Evolutionary conservation across 2,888 invertebrate species (phyloP), one percentile per base, ranked within the genome.

Genomic region (Aelia acuminata): DNA sequence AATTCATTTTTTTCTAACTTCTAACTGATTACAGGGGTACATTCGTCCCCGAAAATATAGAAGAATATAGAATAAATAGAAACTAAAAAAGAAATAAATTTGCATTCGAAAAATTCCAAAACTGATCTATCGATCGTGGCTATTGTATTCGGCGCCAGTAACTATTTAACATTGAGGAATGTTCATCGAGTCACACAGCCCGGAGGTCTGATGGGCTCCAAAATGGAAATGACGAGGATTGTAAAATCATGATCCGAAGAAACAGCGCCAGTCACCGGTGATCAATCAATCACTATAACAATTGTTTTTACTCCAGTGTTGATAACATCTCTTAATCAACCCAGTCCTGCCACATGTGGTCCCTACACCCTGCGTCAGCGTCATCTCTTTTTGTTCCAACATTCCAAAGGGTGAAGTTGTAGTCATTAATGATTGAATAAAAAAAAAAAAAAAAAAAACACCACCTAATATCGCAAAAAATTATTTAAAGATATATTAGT

Each of bases 271-370:
- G 75, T 75, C 75, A 75, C 39, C 15, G 39, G 22, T 22, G 39
- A 20, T 39, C 75, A 43, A 75, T 75, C 75, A 75, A 75, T 75
- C 75, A 75, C 75, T 43, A 75, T 20, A 75, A 75, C 75, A 75
- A 75, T 75, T 75, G 75, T 75, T 75, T 75, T 75, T 75, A 39
- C 20, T 8, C 39, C 22, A 43, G 75, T 39, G 11, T 20, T 39
- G 75, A 75, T 75, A 75, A 75, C 39, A 43, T 75, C 75, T 75
- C 75, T 43, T 11, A 75, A 39, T 75, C 35, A 43, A 39, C 22
- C 39, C 20, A 8, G 3, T 5, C 39, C 15, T 75, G 39, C 22
- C 75, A 75, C 39, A 20, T 75, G 75, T 75, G 22, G 75, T 70
- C 70, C 35, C 70, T 20, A 4, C 20, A 10, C 20, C 10, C 43